Percentiles rank a stretch among this genome's conserved stretches.
Evolutionary conservation across 2,888 invertebrate species (phyloP).

Genomic region (Drosophila robusta): DNA sequence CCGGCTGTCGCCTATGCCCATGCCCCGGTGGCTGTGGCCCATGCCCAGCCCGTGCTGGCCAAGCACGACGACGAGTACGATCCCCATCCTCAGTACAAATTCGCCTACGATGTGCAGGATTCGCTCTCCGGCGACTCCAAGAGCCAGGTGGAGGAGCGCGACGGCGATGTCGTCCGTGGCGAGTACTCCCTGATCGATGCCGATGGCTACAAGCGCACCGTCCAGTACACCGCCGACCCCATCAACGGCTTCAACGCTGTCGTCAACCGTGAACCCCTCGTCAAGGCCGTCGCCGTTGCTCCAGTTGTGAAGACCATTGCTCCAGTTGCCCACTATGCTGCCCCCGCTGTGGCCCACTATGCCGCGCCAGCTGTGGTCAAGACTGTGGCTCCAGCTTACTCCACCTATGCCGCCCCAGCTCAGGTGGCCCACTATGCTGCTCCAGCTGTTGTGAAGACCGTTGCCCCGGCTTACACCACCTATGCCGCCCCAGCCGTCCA

Average conservation of each 20-base stretch:
- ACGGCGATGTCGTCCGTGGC: conserved; percentile 84
- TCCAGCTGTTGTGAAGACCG: conserved; percentile 47
- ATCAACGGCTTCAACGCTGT: conserved; percentile 84
- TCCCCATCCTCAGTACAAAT: conserved; percentile 83
- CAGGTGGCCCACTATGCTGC: conserved; percentile 49
- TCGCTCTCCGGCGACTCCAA: conserved; percentile 83
- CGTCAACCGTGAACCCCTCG: conserved; percentile 75
- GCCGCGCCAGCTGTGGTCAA: conserved; percentile 62
- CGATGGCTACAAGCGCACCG: conserved; percentile 83
- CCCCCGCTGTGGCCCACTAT: conserved; percentile 46
- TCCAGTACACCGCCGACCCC: conserved; percentile 82
- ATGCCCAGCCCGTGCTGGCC: conserved; percentile 69
- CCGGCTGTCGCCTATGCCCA: conserved; percentile 48
- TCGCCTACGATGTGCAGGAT: conserved; percentile 83
- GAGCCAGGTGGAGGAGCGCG: conserved; percentile 83
- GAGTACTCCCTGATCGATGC: conserved; percentile 84
- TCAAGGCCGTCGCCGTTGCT: conserved; percentile 57
- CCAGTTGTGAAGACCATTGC: conserved; percentile 51
- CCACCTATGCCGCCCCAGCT: conserved; percentile 46
- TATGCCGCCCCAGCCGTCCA: conserved; percentile 51
- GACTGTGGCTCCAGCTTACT: conserved; percentile 44
- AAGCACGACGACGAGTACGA: conserved; percentile 81
- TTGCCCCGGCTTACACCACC: conserved; percentile 39
- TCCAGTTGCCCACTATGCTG: conserved; percentile 47
- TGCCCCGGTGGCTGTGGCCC: conserved; percentile 53